phyloP scores from a whole-genome alignment of 2,797 vertebrate genomes.

The Tenualosa thibaudeaui region DNA sequence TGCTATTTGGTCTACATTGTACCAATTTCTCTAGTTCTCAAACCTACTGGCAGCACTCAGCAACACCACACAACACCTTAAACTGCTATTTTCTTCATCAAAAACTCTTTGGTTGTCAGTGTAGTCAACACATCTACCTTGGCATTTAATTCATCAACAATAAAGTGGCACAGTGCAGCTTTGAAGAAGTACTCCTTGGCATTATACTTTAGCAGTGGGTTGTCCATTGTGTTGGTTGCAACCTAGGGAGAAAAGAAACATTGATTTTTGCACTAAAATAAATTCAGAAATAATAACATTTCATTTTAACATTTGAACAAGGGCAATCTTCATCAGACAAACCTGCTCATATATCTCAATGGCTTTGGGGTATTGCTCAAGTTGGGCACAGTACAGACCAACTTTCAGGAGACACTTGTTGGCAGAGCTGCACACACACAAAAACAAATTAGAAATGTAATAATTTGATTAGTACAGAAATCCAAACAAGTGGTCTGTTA shows the following conservation, averaged over 20 bases:
- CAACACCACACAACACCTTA: no score
- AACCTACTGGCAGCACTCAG: no score
- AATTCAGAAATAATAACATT: not conserved
- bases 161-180: slow-evolving; percentile 89
- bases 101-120: no score
- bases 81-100: no score
- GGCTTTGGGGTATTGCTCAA: slow-evolving; percentile 92
- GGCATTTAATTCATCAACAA: slow-evolving; percentile 89
- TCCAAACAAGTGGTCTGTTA: not conserved
- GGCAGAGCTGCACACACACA: slow-evolving; percentile 67
- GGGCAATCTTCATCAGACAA: slow-evolving; percentile 29
- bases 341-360: slow-evolving; percentile 94
- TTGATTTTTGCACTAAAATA: not conserved
- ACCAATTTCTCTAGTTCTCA: no score
- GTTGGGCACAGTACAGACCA: slow-evolving; percentile 87
- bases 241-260: slow-evolving; percentile 69
- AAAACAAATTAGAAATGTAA: not conserved
- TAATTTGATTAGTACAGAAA: not conserved
- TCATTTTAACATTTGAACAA: slow-evolving; percentile 26
- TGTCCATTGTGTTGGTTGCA: slow-evolving; percentile 90
- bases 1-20: no score
- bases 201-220: slow-evolving; percentile 89
- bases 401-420: slow-evolving; percentile 96
- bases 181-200: slow-evolving; percentile 95
- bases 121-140: slow-evolving; percentile 71